These are phyloP conservation scores for Ispidina lecontei DNA, from an alignment of 2,797 vertebrate species.

Conservation along the genomic window DNA sequence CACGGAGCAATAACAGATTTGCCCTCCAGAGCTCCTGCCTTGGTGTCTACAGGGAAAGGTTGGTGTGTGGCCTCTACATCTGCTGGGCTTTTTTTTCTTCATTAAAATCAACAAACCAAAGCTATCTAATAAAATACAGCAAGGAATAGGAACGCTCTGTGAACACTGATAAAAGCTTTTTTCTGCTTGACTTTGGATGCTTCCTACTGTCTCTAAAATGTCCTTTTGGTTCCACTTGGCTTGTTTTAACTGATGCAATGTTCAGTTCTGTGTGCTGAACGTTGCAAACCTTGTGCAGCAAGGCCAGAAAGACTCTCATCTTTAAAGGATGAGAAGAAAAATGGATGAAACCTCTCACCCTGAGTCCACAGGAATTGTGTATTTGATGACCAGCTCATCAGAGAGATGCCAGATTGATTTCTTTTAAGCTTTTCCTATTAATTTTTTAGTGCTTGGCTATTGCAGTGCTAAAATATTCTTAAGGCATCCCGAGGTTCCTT, in stretches of 20 bases:
- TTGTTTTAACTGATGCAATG: neutral
- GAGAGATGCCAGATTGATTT: neutral
- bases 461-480: neutral
- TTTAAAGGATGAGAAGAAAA: neutral
- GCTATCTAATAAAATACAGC: neutral
- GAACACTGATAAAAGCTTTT: neutral
- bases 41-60: neutral
- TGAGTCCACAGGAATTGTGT: accelerated
- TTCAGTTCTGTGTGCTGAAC: neutral
- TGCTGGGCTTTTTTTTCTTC: neutral
- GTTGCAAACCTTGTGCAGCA: neutral
- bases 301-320: neutral
- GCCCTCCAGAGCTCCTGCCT: neutral
- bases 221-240: neutral
- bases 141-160: neutral
- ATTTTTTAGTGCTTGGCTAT: neutral
- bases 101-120: neutral
- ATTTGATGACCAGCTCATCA: neutral
- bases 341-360: neutral
- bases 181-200: neutral
- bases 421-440: neutral
- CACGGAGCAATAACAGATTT: neutral
- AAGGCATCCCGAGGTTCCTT: neutral
- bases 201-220: neutral
- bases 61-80: neutral